Percentiles rank a stretch among this genome's conserved stretches.
Conservation (phyloP, 2,797 vertebrate species). For the Microctenopoma stevenorrisi region DNA sequence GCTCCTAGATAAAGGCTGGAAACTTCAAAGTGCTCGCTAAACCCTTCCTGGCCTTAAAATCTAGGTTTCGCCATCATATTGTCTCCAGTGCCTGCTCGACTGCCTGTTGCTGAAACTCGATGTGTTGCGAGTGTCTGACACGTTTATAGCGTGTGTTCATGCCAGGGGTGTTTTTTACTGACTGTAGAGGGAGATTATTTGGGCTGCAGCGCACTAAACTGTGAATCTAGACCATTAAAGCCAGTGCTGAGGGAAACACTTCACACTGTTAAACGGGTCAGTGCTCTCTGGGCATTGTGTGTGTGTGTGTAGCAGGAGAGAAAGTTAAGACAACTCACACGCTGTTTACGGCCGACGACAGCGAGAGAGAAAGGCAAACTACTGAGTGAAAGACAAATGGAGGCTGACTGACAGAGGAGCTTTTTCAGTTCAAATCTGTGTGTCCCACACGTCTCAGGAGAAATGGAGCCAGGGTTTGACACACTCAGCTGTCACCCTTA, state of each 20-base stretch:
- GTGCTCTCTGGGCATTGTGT: slow-evolving; percentile 15
- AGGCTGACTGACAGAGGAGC: slow-evolving; percentile 34
- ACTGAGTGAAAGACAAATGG: slow-evolving; percentile 36
- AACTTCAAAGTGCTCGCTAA: not conserved
- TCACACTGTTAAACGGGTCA: slow-evolving; percentile 45
- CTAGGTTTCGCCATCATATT: not conserved
- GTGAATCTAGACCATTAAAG: slow-evolving; percentile 37
- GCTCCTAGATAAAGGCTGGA: not conserved
- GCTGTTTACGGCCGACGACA: slow-evolving; percentile 10
- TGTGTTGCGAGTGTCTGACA: slow-evolving; percentile 7
- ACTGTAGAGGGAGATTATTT: slow-evolving; percentile 3
- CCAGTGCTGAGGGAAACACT: slow-evolving; percentile 41
- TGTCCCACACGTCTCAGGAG: slow-evolving; percentile 10
- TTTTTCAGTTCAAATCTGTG: slow-evolving; percentile 34
- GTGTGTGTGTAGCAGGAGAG: slow-evolving; percentile 10
- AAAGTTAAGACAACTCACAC: slow-evolving; percentile 19
- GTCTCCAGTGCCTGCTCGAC: not conserved
- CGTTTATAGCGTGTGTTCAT: slow-evolving; percentile 15
- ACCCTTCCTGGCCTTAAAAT: slow-evolving; percentile 1
- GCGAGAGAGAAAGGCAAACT: slow-evolving; percentile 12
- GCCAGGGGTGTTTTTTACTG: slow-evolving; percentile 11
- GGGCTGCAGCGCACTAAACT: not conserved
- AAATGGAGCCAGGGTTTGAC: slow-evolving; percentile 58
- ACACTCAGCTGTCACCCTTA: slow-evolving; percentile 65
- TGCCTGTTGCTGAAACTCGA: not conserved